phyloP scores from a whole-genome alignment of 2,888 invertebrate genomes.

The Netelia melanura region DNA sequence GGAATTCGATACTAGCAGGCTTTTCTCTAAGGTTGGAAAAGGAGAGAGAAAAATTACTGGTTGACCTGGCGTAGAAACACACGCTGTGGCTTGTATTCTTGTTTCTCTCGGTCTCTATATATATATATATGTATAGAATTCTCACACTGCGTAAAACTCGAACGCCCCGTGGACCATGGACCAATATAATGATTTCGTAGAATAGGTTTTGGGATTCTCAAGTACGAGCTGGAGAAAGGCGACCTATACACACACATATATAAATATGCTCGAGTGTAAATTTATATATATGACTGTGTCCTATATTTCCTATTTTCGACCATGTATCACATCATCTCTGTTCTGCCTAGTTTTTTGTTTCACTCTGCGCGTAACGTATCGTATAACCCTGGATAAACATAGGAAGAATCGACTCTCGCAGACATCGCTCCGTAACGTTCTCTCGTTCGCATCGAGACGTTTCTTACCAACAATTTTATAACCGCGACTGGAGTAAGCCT shows the following conservation, averaged over 20 bases:
- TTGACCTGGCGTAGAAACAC: constrained; percentile 39
- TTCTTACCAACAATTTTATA: too few relatives aligned
- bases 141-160: constrained; percentile 50
- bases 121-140: neutral
- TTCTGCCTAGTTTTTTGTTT: constrained; percentile 14
- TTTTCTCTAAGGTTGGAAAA: constrained; percentile 34
- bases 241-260: constrained; percentile 4
- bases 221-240: constrained; percentile 55
- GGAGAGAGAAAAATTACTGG: neutral
- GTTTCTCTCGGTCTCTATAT: neutral
- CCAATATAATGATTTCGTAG: constrained; percentile 70
- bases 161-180: constrained; percentile 59
- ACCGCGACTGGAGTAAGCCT: constrained; percentile 5
- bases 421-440: constrained; percentile 20
- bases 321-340: constrained; percentile 41
- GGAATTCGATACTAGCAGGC: constrained; percentile 52
- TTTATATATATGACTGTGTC: neutral
- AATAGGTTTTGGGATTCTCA: constrained; percentile 61
- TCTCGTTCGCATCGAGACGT: neutral
- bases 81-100: constrained; percentile 18
- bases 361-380: constrained; percentile 47
- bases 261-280: neutral
- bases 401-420: neutral
- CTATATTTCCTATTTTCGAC: constrained; percentile 43
- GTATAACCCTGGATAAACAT: constrained; percentile 60